phyloP scores from a whole-genome alignment of 2,888 invertebrate species.

The Thymelicus lineola region DNA sequence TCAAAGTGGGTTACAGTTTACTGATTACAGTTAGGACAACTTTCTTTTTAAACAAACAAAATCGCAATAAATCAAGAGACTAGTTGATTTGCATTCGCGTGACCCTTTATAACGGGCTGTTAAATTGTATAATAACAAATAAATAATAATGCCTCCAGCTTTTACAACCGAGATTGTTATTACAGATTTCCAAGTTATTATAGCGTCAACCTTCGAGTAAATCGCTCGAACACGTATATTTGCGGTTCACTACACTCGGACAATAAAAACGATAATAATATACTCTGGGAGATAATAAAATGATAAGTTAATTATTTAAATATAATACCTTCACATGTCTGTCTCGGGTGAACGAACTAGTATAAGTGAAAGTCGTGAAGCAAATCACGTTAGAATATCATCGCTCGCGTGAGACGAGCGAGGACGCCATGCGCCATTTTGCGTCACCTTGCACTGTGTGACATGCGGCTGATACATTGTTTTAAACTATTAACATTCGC shows the following conservation, averaged over 20 bases:
- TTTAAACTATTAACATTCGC: not conserved
- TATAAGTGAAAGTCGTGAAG: slow-evolving; percentile 26
- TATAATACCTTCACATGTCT: not conserved
- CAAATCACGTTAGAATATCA: slow-evolving; percentile 6
- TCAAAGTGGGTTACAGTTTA: no score
- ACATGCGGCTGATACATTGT: not conserved
- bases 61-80: no score
- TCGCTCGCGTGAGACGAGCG: not conserved
- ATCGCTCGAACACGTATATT: not conserved
- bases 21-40: no score
- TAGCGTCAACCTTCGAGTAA: not conserved
- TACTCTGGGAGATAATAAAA: slow-evolving; percentile 8
- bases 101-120: not conserved
- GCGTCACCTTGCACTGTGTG: not conserved
- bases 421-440: not conserved
- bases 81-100: not conserved
- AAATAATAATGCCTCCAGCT: not conserved
- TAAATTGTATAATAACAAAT: not conserved
- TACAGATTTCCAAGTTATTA: no score
- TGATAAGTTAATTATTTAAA: slow-evolving; percentile 18
- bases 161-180: not conserved
- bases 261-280: not conserved
- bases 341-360: slow-evolving; percentile 13
- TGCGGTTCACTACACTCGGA: not conserved
- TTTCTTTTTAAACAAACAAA: no score